phyloP scores from a whole-genome alignment of 2,113 vertebrate genomes.

The Chionomys nivalis region DNA sequence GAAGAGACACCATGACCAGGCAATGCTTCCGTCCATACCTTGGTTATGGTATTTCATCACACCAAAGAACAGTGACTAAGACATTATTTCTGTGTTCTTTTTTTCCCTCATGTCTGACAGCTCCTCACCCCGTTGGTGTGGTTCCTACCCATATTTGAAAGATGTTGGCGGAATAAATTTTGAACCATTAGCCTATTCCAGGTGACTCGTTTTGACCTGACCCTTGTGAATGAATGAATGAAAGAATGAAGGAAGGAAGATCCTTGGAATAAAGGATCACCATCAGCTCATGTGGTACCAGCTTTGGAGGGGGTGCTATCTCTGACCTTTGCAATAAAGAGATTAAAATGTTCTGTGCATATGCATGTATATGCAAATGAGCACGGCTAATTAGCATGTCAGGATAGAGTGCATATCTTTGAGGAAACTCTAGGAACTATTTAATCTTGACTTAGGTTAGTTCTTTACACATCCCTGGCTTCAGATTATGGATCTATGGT shows the following conservation, averaged over 20 bases:
- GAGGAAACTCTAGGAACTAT: conserved; percentile 2
- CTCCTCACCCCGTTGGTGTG: not conserved
- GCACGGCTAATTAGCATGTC: not conserved
- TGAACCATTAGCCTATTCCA: conserved; percentile 1
- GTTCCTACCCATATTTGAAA: not conserved
- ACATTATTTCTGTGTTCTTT: not conserved
- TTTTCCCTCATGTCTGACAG: not conserved
- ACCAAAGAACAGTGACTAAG: not conserved
- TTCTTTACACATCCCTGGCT: not conserved
- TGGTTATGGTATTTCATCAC: not conserved
- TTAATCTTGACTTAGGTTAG: conserved; percentile 34
- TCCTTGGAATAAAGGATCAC: conserved; percentile 20
- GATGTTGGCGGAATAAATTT: not conserved
- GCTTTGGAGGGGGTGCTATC: not conserved
- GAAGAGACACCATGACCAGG: not conserved
- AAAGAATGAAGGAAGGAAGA: conserved; percentile 24
- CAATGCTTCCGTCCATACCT: not conserved
- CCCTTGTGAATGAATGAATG: not conserved
- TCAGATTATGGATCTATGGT: not conserved
- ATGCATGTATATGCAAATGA: not conserved
- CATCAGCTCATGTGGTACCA: not conserved
- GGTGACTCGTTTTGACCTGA: not conserved
- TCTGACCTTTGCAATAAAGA: conserved; percentile 20
- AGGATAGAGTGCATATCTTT: not conserved
- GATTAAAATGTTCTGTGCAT: not conserved